phyloP scores from a whole-genome alignment of 2,888 invertebrate genomes.

The Sarcophaga caerulescens region DNA sequence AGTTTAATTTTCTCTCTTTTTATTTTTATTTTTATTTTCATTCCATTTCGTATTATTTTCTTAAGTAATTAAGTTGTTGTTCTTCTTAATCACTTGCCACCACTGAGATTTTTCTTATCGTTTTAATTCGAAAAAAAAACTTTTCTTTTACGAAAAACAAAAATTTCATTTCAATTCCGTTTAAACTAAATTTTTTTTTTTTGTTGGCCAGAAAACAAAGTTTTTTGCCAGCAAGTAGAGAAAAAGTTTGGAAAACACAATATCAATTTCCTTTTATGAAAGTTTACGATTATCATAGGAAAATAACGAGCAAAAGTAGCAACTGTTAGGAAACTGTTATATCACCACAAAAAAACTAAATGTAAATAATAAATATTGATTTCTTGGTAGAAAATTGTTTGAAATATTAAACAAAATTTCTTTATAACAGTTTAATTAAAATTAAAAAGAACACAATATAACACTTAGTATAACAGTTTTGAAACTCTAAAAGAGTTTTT shows the following conservation, averaged over 20 bases:
- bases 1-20: slow-evolving; percentile 20
- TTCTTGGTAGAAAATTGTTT: background rate
- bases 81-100: background rate
- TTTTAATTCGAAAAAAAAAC: background rate
- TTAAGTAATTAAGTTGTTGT: background rate
- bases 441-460: no score
- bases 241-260: slow-evolving; percentile 48
- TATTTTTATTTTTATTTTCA: background rate
- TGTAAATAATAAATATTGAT: background rate
- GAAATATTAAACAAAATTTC: background rate
- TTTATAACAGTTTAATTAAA: no score
- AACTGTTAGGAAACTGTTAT: slow-evolving; percentile 14
- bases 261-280: slow-evolving; percentile 58
- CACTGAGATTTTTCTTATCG: background rate
- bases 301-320: background rate
- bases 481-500: no score
- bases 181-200: background rate
- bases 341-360: background rate
- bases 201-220: slow-evolving; percentile 8
- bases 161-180: background rate
- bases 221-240: slow-evolving; percentile 1
- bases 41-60: background rate
- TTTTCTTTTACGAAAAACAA: background rate
- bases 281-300: slow-evolving; percentile 23
- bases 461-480: no score